Percentiles rank a stretch among this genome's conserved stretches.
phyloP scores from a whole-genome alignment of 2,113 vertebrate genomes.

The Phylloscopus trochiloides region DNA sequence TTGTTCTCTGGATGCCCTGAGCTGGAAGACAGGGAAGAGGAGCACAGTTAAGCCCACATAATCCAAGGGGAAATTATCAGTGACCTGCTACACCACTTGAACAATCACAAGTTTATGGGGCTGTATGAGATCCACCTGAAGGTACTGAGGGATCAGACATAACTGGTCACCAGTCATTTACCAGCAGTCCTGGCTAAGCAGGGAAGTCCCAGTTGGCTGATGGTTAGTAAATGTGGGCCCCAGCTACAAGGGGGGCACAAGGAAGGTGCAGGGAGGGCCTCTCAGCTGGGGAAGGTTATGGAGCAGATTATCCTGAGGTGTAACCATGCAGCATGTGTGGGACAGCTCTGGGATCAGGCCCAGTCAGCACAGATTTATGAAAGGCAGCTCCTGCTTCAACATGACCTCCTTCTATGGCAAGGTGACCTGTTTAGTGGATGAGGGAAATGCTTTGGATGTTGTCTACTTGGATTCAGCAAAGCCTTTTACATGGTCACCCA shows the following conservation, averaged over 20 bases:
- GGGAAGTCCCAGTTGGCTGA: not conserved
- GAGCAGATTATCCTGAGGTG: too few relatives aligned
- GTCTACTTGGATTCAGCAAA: not conserved
- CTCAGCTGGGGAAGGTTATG: not conserved
- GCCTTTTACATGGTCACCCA: rapidly evolving
- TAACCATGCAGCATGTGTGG: rapidly evolving
- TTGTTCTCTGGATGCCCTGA: not conserved
- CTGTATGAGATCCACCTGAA: not conserved
- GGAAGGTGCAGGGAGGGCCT: not conserved
- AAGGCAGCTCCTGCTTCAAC: not conserved
- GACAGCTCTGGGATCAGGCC: not conserved
- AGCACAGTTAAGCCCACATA: not conserved
- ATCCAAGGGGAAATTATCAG: not conserved
- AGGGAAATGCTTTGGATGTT: not conserved
- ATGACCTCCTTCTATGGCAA: not conserved
- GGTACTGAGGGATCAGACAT: not conserved
- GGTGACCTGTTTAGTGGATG: not conserved
- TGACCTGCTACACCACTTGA: not conserved
- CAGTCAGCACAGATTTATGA: not conserved
- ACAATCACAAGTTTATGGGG: not conserved
- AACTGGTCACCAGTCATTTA: not conserved
- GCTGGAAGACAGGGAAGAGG: not conserved
- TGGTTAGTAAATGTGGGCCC: not conserved
- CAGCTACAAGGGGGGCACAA: not conserved
- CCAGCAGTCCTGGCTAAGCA: not conserved